Conservation (phyloP, 2,797 vertebrate genomes). For the Rhabdomys pumilio region DNA sequence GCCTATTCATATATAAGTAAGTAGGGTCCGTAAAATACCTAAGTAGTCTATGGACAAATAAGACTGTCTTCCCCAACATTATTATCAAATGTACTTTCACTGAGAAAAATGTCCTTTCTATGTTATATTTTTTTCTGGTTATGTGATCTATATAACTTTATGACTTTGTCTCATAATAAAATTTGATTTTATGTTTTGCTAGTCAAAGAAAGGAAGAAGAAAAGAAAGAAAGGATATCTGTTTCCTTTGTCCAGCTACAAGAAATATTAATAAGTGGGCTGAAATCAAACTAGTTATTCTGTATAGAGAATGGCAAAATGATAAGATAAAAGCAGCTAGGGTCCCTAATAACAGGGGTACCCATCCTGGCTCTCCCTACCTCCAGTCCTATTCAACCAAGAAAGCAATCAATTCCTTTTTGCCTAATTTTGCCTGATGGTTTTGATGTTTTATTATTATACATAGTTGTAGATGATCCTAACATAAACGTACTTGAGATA, state of each 20-base stretch:
- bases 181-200: background rate
- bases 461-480: conserved; percentile 2
- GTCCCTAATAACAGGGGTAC: background rate
- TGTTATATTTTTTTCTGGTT: conserved; percentile 6
- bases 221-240: background rate
- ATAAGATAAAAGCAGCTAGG: background rate
- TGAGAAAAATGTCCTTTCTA: background rate
- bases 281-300: background rate
- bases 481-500: conserved; percentile 9
- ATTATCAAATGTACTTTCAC: background rate
- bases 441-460: background rate
- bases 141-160: conserved; percentile 1
- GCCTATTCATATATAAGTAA: background rate
- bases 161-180: conserved; percentile 17
- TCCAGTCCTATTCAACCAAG: background rate
- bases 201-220: background rate
- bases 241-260: background rate
- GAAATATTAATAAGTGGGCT: background rate
- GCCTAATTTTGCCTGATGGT: background rate
- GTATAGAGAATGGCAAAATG: background rate
- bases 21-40: background rate
- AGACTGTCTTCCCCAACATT: background rate
- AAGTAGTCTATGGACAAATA: background rate
- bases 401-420: conserved; percentile 14
- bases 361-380: background rate